phyloP scores from a whole-genome alignment of 2,797 vertebrate species.

The Periophthalmus magnuspinnatus region DNA sequence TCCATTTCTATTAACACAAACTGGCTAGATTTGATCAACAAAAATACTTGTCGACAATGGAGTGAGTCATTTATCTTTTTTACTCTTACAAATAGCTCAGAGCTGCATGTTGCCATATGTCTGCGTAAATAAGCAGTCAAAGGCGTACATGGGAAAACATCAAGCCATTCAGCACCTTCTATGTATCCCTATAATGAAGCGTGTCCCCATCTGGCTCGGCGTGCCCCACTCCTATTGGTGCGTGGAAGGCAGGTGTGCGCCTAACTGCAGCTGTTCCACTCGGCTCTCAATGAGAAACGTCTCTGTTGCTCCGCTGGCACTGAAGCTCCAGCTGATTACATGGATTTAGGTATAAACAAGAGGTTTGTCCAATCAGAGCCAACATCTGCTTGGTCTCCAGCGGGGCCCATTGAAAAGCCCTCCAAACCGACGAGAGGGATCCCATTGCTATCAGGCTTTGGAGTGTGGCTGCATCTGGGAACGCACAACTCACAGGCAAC shows the following conservation, averaged over 20 bases:
- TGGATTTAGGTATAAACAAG: slow-evolving; percentile 60
- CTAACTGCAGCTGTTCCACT: slow-evolving; percentile 57
- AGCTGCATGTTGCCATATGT: slow-evolving; percentile 58
- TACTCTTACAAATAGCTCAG: slow-evolving; percentile 60
- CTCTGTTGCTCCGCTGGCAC: slow-evolving; percentile 44
- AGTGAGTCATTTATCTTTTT: slow-evolving; percentile 55
- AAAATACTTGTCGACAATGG: slow-evolving; percentile 27
- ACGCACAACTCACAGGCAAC: slow-evolving; percentile 13
- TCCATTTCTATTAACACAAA: background rate
- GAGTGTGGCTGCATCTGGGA: slow-evolving; percentile 28
- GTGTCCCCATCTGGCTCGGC: slow-evolving; percentile 64
- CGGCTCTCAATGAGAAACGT: slow-evolving; percentile 55
- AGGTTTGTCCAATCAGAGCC: slow-evolving; percentile 62
- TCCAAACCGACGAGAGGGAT: slow-evolving; percentile 25
- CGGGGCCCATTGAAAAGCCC: slow-evolving; percentile 30
- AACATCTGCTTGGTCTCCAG: slow-evolving; percentile 64
- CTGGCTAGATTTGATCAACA: background rate
- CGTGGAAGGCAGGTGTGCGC: slow-evolving; percentile 16
- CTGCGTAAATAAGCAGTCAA: slow-evolving; percentile 68
- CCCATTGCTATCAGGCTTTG: slow-evolving; percentile 13
- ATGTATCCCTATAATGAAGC: slow-evolving; percentile 65
- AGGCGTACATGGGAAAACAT: slow-evolving; percentile 62
- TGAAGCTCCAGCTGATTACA: slow-evolving; percentile 58
- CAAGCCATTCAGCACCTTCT: slow-evolving; percentile 61
- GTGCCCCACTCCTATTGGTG: slow-evolving; percentile 27